phyloP scores from a whole-genome alignment of 2,113 vertebrate species.

The Poicephalus gulielmi region DNA sequence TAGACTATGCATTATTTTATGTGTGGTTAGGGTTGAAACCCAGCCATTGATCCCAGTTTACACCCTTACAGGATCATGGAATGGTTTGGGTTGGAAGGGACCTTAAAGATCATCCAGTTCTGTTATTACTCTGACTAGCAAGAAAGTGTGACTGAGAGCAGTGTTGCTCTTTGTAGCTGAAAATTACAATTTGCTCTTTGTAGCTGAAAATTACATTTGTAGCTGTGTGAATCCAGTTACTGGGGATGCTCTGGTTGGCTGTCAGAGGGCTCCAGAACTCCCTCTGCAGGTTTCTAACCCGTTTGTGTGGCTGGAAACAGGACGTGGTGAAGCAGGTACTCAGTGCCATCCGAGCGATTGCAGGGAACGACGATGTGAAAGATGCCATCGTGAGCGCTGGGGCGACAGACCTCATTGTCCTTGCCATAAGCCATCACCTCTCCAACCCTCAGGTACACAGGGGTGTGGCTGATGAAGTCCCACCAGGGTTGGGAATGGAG shows the following conservation, averaged over 20 bases:
- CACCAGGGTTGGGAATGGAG: fast-evolving
- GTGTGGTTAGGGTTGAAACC: background rate
- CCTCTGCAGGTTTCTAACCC: background rate
- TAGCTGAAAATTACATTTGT: background rate
- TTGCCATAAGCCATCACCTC: conserved; percentile 87
- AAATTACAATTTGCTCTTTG: fast-evolving
- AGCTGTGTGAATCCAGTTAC: fast-evolving
- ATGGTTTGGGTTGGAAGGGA: background rate
- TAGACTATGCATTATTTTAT: background rate
- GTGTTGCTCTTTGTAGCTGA: fast-evolving
- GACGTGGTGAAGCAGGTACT: conserved; percentile 91
- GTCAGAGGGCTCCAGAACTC: fast-evolving
- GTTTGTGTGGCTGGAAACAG: conserved; percentile 43
- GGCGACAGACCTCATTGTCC: conserved; percentile 84
- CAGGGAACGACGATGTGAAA: conserved; percentile 94
- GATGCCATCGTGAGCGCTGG: conserved; percentile 85
- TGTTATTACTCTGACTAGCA: background rate
- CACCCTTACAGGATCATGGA: background rate
- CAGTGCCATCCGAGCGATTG: conserved; percentile 83
- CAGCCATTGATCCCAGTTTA: background rate
- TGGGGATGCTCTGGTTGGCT: background rate
- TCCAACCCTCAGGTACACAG: conserved; percentile 78
- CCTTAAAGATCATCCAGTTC: background rate
- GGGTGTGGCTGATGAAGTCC: fast-evolving
- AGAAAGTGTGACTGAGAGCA: fast-evolving